A percentile compares a stretch with the other conserved stretches of the same genome.
phyloP scores from a whole-genome alignment of 1,140 invertebrate species.

The Pogonomyrmex californicus region DNA sequence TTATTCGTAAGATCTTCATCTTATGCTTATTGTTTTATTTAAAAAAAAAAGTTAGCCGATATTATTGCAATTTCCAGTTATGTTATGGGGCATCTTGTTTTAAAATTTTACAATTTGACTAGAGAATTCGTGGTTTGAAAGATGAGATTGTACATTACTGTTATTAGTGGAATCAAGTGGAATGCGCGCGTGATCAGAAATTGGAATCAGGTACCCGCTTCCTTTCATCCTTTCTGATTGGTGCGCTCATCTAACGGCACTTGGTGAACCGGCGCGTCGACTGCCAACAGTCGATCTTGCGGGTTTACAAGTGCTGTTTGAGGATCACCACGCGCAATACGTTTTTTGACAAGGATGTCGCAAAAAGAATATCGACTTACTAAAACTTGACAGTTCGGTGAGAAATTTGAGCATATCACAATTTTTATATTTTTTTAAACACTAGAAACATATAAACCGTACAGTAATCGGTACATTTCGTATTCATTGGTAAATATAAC shows the following conservation, averaged over 20 bases:
- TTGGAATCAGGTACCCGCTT: constrained; percentile 68
- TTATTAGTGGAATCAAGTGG: constrained; percentile 31
- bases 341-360: constrained; percentile 53
- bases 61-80: neutral
- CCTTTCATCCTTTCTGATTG: constrained; percentile 73
- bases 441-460: neutral
- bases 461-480: neutral
- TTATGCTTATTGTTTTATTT: neutral
- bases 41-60: neutral
- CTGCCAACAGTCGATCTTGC: constrained; percentile 61
- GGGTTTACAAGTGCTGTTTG: constrained; percentile 54
- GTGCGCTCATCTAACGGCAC: constrained; percentile 78
- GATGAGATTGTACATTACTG: neutral
- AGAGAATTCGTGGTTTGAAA: neutral
- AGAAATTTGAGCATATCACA: constrained; percentile 27
- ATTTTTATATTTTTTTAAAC: neutral
- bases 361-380: neutral
- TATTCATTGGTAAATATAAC: neutral
- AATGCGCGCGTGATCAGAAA: constrained; percentile 70
- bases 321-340: constrained; percentile 46
- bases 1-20: neutral
- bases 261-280: constrained; percentile 67
- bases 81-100: neutral
- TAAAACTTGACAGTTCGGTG: constrained; percentile 62
- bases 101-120: neutral